phyloP scores from a whole-genome alignment of 2,797 vertebrate species.

The Rhincodon typus region DNA sequence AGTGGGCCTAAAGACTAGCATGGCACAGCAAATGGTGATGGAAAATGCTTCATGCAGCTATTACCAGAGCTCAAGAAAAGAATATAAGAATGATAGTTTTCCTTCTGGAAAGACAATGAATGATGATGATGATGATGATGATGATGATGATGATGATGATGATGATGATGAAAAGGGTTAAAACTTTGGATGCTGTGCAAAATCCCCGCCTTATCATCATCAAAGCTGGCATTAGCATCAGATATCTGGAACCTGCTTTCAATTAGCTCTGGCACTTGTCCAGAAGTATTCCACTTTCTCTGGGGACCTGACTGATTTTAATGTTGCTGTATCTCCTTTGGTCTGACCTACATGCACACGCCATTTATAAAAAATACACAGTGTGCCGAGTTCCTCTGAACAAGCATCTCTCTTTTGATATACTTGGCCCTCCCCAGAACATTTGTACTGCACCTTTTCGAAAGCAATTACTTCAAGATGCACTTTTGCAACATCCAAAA shows the following conservation, averaged over 20 bases:
- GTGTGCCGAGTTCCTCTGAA: not conserved
- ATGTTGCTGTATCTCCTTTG: slow-evolving; percentile 20
- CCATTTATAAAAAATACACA: not conserved
- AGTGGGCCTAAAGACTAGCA: too few species aligned
- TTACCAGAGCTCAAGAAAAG: not conserved
- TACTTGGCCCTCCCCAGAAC: not conserved
- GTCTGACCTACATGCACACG: not conserved
- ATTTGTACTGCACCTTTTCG: slow-evolving; percentile 22
- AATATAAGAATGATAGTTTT: too few species aligned
- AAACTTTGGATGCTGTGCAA: not conserved
- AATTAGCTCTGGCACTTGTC: not conserved
- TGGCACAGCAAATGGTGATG: too few species aligned
- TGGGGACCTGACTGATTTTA: not conserved
- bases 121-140: too few species aligned
- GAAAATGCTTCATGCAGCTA: not conserved
- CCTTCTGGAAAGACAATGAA: too few species aligned
- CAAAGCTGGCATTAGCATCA: not conserved
- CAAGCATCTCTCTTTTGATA: not conserved
- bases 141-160: too few species aligned
- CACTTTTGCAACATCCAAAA: not conserved
- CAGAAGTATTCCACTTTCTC: not conserved
- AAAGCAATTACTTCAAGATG: slow-evolving; percentile 29
- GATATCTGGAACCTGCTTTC: not conserved
- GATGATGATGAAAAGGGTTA: not conserved
- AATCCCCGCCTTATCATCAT: not conserved